These are phyloP conservation scores for Cerastis rubricosa DNA, from an alignment of 2,888 invertebrate genomes.

Conservation along the genomic window DNA sequence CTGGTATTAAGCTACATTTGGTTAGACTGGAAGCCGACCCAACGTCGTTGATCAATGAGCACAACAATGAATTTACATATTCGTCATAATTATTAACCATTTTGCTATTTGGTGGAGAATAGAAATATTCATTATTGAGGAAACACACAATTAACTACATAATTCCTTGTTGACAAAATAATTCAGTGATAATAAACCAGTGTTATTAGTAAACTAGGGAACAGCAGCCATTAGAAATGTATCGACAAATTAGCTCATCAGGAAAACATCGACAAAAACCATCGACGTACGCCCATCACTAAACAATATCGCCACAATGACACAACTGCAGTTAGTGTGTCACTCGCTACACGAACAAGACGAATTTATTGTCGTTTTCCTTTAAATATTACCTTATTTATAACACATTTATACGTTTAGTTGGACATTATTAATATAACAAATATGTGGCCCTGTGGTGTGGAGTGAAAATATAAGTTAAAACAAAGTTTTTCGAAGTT, in stretches of 20 bases:
- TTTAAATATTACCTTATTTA: slow-evolving; percentile 58
- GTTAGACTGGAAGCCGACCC: not conserved
- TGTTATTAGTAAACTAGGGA: slow-evolving; percentile 1
- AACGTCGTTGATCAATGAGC: not conserved
- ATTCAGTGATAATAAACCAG: not conserved
- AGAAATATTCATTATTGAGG: slow-evolving; percentile 9
- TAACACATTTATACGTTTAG: slow-evolving; percentile 37
- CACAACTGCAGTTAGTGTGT: slow-evolving; percentile 70
- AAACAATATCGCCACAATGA: slow-evolving; percentile 65
- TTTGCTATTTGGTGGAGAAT: not conserved
- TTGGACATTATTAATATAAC: slow-evolving; percentile 25
- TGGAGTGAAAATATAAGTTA: slow-evolving; percentile 30
- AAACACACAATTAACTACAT: not conserved
- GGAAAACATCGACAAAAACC: slow-evolving; percentile 55
- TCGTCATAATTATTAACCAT: not conserved
- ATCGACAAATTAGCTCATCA: slow-evolving; percentile 26
- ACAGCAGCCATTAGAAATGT: not conserved
- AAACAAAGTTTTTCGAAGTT: slow-evolving; percentile 48
- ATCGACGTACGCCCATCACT: slow-evolving; percentile 58
- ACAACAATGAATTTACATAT: not conserved
- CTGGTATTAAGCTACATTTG: not conserved
- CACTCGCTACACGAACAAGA: slow-evolving; percentile 62
- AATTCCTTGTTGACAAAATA: slow-evolving; percentile 37
- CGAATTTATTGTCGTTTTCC: slow-evolving; percentile 64
- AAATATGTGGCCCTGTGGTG: slow-evolving; percentile 56